These are phyloP conservation scores for Stichodactyla mertensii DNA, from an alignment of 64 coral and sea anemone species.

Conservation along the genomic window DNA sequence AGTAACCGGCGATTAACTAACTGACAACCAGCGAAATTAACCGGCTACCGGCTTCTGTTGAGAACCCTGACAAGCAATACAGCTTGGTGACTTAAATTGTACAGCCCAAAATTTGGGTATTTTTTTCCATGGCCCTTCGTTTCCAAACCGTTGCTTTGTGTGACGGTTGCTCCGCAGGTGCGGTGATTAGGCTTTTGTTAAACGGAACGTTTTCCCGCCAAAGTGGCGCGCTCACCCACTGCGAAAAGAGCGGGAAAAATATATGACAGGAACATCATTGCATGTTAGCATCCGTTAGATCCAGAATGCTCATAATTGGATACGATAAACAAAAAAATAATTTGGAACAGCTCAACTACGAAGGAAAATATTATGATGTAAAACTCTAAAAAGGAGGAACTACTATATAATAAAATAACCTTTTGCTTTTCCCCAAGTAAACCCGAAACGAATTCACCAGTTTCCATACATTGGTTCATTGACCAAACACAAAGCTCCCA, in stretches of 20 bases:
- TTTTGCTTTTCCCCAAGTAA: too few species aligned
- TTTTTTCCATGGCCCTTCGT: not conserved
- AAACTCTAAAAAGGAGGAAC: too few species aligned
- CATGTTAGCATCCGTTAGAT: not conserved
- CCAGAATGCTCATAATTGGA: not conserved
- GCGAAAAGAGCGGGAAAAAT: conserved; percentile 14
- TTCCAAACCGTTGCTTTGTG: not conserved
- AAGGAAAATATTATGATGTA: not conserved
- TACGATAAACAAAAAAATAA: not conserved
- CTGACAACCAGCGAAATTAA: too few species aligned
- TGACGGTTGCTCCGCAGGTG: not conserved
- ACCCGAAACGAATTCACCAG: too few species aligned
- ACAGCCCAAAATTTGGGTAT: not conserved
- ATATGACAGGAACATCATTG: not conserved
- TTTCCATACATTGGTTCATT: too few species aligned
- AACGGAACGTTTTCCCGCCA: not conserved
- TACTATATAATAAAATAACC: too few species aligned
- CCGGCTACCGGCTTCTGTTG: too few species aligned
- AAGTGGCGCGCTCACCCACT: not conserved
- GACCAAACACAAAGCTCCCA: too few species aligned
- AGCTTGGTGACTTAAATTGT: not conserved
- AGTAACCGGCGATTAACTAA: too few species aligned
- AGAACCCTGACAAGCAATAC: too few species aligned
- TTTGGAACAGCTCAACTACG: not conserved
- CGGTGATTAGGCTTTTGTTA: not conserved